Evolutionary conservation across 2,888 invertebrate genomes (phyloP).

Genomic region (Dicyrtomina minuta): DNA sequence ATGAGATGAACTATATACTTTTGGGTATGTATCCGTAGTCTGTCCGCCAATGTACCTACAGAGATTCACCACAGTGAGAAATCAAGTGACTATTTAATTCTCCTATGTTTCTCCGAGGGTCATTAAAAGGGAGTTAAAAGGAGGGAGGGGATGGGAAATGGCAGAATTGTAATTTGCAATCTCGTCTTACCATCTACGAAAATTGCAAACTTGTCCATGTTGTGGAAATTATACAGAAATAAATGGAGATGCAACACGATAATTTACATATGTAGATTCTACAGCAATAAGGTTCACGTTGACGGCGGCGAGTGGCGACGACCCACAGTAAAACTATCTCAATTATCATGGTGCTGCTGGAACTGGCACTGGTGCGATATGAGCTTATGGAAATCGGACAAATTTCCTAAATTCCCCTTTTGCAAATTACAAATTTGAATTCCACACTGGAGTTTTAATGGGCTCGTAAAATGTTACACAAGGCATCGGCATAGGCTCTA

Average conservation of each 20-base stretch:
- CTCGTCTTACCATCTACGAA: neutral
- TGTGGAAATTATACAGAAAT: too few relatives aligned
- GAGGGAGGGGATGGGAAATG: neutral
- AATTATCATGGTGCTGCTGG: too few relatives aligned
- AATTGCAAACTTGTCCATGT: conserved; percentile 10
- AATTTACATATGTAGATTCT: too few relatives aligned
- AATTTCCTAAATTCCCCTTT: conserved; percentile 32
- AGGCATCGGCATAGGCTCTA: too few relatives aligned
- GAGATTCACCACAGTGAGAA: too few relatives aligned
- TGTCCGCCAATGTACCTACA: too few relatives aligned
- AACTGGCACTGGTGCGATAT: too few relatives aligned
- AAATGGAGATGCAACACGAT: too few relatives aligned
- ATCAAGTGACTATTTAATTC: too few relatives aligned
- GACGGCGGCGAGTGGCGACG: neutral
- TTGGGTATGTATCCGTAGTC: too few relatives aligned
- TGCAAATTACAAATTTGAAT: conserved; percentile 32
- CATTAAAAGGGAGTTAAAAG: conserved; percentile 7
- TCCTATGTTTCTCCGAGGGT: neutral
- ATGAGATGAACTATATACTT: too few relatives aligned
- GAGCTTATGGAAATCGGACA: neutral
- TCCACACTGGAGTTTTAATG: conserved; percentile 35
- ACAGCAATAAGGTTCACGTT: too few relatives aligned
- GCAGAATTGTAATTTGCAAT: neutral
- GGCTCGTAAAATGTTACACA: conserved; percentile 26
- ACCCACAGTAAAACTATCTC: neutral